A percentile compares a stretch with the other conserved stretches of the same genome.
These are phyloP conservation scores for Lissonota sp. DNA, from an alignment of 2,888 invertebrate genomes.

Conservation along the genomic window DNA sequence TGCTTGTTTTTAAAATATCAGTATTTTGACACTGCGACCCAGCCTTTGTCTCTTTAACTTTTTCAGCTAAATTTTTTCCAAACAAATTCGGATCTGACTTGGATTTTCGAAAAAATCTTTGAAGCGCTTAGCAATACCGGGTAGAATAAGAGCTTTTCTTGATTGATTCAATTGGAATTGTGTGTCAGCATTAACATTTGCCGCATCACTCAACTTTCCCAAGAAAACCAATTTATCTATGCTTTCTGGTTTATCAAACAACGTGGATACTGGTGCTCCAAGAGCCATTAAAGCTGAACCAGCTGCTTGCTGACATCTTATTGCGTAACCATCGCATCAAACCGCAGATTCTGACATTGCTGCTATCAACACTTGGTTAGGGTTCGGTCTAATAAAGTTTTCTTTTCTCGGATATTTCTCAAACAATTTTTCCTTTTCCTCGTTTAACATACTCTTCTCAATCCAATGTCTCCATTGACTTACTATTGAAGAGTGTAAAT, in stretches of 20 bases:
- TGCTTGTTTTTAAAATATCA: neutral
- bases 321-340: conserved; percentile 28
- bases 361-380: conserved; percentile 31
- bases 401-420: conserved; percentile 43
- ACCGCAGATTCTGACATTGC: conserved; percentile 35
- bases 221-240: conserved; percentile 27
- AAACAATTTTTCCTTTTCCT: conserved; percentile 44
- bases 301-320: conserved; percentile 19
- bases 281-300: conserved; percentile 46
- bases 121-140: conserved; percentile 35
- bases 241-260: conserved; percentile 32
- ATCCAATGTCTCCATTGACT: conserved; percentile 50
- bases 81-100: conserved; percentile 48
- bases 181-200: conserved; percentile 32
- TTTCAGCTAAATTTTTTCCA: conserved; percentile 44
- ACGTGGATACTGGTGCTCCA: conserved; percentile 25
- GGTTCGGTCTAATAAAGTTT: conserved; percentile 36
- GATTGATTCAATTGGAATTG: conserved; percentile 33
- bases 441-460: conserved; percentile 33
- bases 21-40: neutral
- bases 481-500: conserved; percentile 15
- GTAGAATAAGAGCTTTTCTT: conserved; percentile 52
- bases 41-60: conserved; percentile 43
- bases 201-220: conserved; percentile 35
- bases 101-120: conserved; percentile 37